A percentile compares a stretch with the other conserved stretches of the same genome.
phyloP scores from a whole-genome alignment of 1,140 invertebrate genomes.

The Artemia franciscana region DNA sequence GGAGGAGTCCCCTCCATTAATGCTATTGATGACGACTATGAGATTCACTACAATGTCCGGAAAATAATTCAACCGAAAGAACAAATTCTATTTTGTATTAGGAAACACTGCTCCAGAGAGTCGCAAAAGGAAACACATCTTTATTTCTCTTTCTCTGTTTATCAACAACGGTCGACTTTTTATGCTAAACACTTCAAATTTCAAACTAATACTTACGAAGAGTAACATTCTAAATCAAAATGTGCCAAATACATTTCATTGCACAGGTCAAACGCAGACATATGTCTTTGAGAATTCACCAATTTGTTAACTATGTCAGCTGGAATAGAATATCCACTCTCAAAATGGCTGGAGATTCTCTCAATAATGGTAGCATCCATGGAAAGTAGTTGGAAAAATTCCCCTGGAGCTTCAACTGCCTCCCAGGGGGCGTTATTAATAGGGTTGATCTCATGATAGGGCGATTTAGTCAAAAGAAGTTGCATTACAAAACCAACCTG shows the following conservation, averaged over 20 bases:
- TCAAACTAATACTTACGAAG: constrained; percentile 26
- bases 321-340: constrained; percentile 41
- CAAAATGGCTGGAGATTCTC: constrained; percentile 42
- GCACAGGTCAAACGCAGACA: constrained; percentile 52
- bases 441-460: constrained; percentile 58
- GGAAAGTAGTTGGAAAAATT: constrained; percentile 53
- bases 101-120: no score
- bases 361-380: constrained; percentile 8
- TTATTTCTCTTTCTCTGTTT: no score
- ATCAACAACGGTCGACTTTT: no score
- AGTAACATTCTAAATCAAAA: constrained; percentile 63
- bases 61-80: no score
- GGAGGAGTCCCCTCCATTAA: no score
- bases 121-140: no score
- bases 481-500: constrained; percentile 61
- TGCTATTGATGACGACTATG: no score
- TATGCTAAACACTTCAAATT: no score
- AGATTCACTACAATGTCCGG: no score
- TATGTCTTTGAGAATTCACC: constrained; percentile 35
- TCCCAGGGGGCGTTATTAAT: constrained; percentile 77
- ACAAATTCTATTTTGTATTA: no score
- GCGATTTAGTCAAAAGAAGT: constrained; percentile 48
- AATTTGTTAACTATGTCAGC: constrained; percentile 36
- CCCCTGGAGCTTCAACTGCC: constrained; percentile 45
- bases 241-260: constrained; percentile 53